A percentile compares a stretch with the other conserved stretches of the same genome.
Conservation (phyloP, 2,797 vertebrate genomes). For the Melopsittacus undulatus region DNA sequence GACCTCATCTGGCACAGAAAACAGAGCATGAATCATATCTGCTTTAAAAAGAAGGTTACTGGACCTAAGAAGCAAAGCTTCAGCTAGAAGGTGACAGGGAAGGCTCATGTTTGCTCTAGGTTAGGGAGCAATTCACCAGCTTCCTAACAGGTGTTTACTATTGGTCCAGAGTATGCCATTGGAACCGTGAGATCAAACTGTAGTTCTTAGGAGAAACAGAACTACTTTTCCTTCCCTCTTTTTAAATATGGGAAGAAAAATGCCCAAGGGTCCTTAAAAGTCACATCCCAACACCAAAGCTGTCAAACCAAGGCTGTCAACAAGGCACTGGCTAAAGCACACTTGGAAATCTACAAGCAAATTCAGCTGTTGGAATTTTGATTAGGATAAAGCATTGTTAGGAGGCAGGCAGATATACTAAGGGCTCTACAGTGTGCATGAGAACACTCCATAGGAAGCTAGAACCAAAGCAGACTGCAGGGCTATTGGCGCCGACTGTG, state of each 20-base stretch:
- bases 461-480: not conserved
- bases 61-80: not conserved
- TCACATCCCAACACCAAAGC: not conserved
- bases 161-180: not conserved
- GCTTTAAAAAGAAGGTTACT: constrained; percentile 52
- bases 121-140: not conserved
- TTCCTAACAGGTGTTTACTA: not conserved
- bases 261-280: not conserved
- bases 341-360: not conserved
- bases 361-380: not conserved
- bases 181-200: not conserved
- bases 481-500: not conserved
- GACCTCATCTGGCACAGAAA: constrained; percentile 57
- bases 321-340: not conserved
- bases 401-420: constrained; percentile 7
- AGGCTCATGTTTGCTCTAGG: not conserved
- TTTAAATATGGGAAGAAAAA: not conserved
- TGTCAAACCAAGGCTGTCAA: not conserved
- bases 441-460: not conserved
- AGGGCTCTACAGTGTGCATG: not conserved
- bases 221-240: not conserved
- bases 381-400: not conserved
- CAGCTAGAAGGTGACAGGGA: not conserved
- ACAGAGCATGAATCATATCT: constrained; percentile 48
- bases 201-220: not conserved